Percentiles rank a stretch among this genome's conserved stretches.
Conservation (phyloP, 2,797 vertebrate species). For the Triplophysa bombifrons region DNA sequence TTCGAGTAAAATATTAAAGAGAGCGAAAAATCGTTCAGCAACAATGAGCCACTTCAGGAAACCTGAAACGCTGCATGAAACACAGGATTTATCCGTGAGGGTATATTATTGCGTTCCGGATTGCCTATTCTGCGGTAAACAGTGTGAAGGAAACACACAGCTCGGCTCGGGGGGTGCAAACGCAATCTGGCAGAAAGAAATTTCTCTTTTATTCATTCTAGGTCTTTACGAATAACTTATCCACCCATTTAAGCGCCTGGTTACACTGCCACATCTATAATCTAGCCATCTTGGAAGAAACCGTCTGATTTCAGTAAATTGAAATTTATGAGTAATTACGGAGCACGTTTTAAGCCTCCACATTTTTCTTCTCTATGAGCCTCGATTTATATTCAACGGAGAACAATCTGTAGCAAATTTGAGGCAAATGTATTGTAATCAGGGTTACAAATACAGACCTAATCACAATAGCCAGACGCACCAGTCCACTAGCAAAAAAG, state of each 20-base stretch:
- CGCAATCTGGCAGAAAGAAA: constrained; percentile 40
- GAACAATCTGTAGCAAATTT: constrained; percentile 38
- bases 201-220: constrained; percentile 21
- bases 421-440: constrained; percentile 24
- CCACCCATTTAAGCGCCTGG: constrained; percentile 33
- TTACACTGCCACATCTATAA: constrained; percentile 41
- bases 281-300: constrained; percentile 8
- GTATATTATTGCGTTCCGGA: constrained; percentile 36
- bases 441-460: constrained; percentile 24
- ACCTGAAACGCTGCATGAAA: constrained; percentile 33
- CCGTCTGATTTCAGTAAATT: constrained; percentile 45
- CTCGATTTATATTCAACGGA: constrained; percentile 33
- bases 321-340: constrained; percentile 52
- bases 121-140: constrained; percentile 52
- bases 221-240: constrained; percentile 14
- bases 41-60: constrained; percentile 32
- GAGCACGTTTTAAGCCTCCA: constrained; percentile 35
- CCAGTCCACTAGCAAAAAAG: not conserved
- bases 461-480: constrained; percentile 1
- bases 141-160: constrained; percentile 29
- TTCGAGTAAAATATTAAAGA: constrained; percentile 22
- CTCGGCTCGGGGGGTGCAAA: constrained; percentile 21
- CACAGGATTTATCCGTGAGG: constrained; percentile 36
- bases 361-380: constrained; percentile 28
- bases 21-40: constrained; percentile 14